phyloP scores from a whole-genome alignment of 1,140 invertebrate genomes.

The Oryzaephilus surinamensis region DNA sequence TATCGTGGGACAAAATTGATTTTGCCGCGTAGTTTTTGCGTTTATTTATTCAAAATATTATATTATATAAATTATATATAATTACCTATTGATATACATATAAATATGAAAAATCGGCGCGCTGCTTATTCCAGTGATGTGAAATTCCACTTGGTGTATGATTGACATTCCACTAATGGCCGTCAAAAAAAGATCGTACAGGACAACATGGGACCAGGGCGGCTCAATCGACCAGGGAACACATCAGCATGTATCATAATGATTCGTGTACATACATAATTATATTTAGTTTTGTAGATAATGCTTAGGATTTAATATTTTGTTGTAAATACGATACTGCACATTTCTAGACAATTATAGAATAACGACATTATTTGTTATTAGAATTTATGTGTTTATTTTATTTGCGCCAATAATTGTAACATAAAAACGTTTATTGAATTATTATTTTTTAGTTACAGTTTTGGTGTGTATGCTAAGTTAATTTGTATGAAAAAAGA shows the following conservation, averaged over 20 bases:
- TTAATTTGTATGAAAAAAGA: too few relatives aligned
- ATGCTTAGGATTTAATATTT: conserved; percentile 12
- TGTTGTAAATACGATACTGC: too few relatives aligned
- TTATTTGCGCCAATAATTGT: too few relatives aligned
- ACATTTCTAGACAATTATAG: too few relatives aligned
- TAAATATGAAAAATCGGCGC: conserved; percentile 6
- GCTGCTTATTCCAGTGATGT: conserved; percentile 32
- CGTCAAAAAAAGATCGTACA: conserved; percentile 27
- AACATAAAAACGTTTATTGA: too few relatives aligned
- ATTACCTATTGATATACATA: conserved; percentile 3
- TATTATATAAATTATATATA: conserved; percentile 1
- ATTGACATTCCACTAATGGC: conserved; percentile 35
- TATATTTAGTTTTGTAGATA: conserved; percentile 10
- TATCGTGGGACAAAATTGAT: conserved; percentile 52
- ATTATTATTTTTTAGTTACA: too few relatives aligned
- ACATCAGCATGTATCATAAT: conserved; percentile 18
- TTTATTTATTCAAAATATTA: conserved; percentile 8
- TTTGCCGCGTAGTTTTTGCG: conserved; percentile 44
- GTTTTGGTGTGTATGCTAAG: too few relatives aligned
- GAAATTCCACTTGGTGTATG: conserved; percentile 26
- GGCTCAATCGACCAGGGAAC: conserved; percentile 28
- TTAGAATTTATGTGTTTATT: too few relatives aligned
- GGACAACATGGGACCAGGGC: conserved; percentile 34
- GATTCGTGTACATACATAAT: conserved; percentile 18
- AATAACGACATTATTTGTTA: too few relatives aligned